phyloP scores from a whole-genome alignment of 1,140 invertebrate genomes.

The Proctacanthus coquilletti region DNA sequence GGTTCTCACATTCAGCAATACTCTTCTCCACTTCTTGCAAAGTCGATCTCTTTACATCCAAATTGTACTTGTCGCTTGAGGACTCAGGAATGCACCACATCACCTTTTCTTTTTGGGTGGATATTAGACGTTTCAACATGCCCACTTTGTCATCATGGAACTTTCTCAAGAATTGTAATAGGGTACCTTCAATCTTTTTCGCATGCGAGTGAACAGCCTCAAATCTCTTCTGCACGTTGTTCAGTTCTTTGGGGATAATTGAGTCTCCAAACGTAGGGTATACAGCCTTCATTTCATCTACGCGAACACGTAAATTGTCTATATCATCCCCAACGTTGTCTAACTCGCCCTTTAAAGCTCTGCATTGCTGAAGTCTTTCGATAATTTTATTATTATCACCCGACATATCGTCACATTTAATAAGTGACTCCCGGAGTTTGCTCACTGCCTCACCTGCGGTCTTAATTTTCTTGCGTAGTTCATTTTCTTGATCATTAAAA shows the following conservation, averaged over 20 bases:
- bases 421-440: slow-evolving; percentile 66
- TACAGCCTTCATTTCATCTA: slow-evolving; percentile 53
- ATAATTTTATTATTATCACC: slow-evolving; percentile 74
- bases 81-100: slow-evolving; percentile 82
- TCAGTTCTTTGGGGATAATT: slow-evolving; percentile 61
- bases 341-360: slow-evolving; percentile 52
- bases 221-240: slow-evolving; percentile 58
- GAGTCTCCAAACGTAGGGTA: slow-evolving; percentile 68
- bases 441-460: slow-evolving; percentile 47
- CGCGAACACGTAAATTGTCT: slow-evolving; percentile 46
- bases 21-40: slow-evolving; percentile 59
- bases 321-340: slow-evolving; percentile 45
- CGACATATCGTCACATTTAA: slow-evolving; percentile 81
- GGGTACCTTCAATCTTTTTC: slow-evolving; percentile 63
- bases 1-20: slow-evolving; percentile 48
- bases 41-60: slow-evolving; percentile 79
- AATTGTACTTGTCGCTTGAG: slow-evolving; percentile 74
- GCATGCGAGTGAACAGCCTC: slow-evolving; percentile 55
- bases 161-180: slow-evolving; percentile 72
- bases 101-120: slow-evolving; percentile 71
- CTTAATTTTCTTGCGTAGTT: slow-evolving; percentile 55
- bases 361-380: slow-evolving; percentile 55
- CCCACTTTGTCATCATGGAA: slow-evolving; percentile 72
- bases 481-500: slow-evolving; percentile 57
- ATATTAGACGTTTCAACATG: slow-evolving; percentile 62